These are phyloP conservation scores for Potamilus streckersoni DNA, from an alignment of 1,140 invertebrate genomes.

Conservation along the genomic window DNA sequence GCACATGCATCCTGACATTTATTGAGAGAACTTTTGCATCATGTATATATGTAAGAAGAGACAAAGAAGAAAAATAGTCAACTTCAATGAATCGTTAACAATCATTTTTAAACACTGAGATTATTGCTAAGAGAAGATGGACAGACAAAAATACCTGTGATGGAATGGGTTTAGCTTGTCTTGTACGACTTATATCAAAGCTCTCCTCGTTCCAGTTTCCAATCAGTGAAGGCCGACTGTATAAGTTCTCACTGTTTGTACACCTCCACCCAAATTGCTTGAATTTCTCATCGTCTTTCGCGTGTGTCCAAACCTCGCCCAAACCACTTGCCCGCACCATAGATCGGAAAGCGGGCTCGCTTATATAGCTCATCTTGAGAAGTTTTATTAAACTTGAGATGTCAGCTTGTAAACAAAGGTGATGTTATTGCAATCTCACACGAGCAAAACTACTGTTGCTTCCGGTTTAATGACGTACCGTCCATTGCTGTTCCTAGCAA, in stretches of 20 bases:
- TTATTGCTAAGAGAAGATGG: background rate
- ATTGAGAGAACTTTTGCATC: too few species aligned
- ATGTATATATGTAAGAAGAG: background rate
- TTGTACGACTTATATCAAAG: constrained; percentile 45
- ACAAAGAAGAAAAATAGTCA: background rate
- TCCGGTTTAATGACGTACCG: background rate
- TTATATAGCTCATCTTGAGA: background rate
- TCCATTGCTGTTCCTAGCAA: background rate
- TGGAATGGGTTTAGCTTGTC: constrained; percentile 46
- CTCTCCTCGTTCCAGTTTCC: constrained; percentile 61
- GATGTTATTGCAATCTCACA: background rate
- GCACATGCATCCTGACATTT: too few species aligned
- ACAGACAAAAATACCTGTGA: constrained; percentile 45
- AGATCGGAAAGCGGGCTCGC: constrained; percentile 46
- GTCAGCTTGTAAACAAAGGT: constrained; percentile 5
- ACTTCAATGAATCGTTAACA: background rate
- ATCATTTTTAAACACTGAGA: background rate
- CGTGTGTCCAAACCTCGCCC: constrained; percentile 55
- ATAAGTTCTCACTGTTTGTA: constrained; percentile 54
- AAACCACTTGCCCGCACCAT: constrained; percentile 52
- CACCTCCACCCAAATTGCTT: constrained; percentile 58
- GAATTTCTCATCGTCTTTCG: constrained; percentile 46
- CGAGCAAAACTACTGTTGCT: background rate
- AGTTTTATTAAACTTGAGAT: too few species aligned
- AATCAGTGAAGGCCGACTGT: constrained; percentile 45